These are phyloP conservation scores for Phoxinus phoxinus DNA, from an alignment of 2,113 vertebrate species.

Conservation along the genomic window DNA sequence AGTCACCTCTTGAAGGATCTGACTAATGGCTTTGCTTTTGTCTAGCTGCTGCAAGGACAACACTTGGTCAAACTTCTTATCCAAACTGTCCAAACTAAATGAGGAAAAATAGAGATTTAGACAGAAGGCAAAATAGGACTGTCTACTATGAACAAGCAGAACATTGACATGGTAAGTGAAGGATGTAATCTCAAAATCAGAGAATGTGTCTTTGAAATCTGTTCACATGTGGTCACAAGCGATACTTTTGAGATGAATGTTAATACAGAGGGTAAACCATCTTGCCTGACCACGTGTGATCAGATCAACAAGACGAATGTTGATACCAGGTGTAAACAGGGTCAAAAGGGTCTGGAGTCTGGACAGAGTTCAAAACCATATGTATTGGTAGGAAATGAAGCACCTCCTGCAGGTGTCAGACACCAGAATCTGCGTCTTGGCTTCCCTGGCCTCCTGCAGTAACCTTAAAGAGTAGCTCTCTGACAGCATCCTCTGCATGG, in stretches of 20 bases:
- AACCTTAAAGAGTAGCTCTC: conserved; percentile 84
- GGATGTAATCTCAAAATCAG: background rate
- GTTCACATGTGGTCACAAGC: background rate
- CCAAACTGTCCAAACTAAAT: conserved; percentile 85
- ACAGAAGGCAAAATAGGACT: background rate
- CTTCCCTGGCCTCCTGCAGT: conserved; percentile 84
- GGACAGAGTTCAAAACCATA: background rate
- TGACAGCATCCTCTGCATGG: conserved; percentile 94
- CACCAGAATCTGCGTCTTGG: conserved; percentile 81
- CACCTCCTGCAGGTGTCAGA: conserved; percentile 90
- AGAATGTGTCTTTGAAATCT: background rate
- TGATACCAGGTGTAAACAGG: background rate
- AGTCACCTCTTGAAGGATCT: conserved; percentile 91
- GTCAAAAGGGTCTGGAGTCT: background rate
- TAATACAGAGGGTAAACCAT: background rate
- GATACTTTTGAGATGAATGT: background rate
- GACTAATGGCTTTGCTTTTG: conserved; percentile 88
- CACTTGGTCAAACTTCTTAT: conserved; percentile 89
- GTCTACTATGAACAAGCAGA: background rate
- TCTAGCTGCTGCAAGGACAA: conserved; percentile 90
- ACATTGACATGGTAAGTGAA: background rate
- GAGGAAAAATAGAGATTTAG: background rate
- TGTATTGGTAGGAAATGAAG: background rate
- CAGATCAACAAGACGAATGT: background rate
- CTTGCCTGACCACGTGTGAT: background rate